Conservation (phyloP, 2,888 invertebrate genomes). For the Chrysopilus asiliformis region DNA sequence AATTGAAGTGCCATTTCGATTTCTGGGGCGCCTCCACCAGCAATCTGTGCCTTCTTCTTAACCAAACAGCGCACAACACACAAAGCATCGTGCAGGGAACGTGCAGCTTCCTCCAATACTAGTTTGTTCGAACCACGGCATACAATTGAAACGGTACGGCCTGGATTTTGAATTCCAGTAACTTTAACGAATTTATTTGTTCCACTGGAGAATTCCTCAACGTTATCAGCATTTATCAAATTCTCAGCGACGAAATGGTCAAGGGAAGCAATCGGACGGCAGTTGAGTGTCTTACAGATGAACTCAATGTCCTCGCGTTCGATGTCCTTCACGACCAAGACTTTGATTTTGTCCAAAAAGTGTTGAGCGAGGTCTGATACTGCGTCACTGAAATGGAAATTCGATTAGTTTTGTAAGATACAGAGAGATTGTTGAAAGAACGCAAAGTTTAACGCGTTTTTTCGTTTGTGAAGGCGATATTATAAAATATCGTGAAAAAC, state of each 20-base stretch:
- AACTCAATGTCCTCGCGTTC: conserved; percentile 98
- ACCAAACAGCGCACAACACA: conserved; percentile 93
- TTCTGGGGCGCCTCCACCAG: conserved; percentile 97
- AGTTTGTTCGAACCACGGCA: conserved; percentile 78
- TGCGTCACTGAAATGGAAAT: conserved; percentile 75
- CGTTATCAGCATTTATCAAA: conserved; percentile 81
- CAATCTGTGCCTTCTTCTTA: conserved; percentile 78
- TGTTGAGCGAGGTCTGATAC: conserved; percentile 94
- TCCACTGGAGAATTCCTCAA: conserved; percentile 84
- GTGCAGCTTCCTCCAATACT: conserved; percentile 78
- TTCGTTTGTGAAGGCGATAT: too few species aligned
- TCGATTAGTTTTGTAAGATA: too few species aligned
- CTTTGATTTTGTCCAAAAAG: conserved; percentile 97
- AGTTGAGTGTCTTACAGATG: conserved; percentile 86
- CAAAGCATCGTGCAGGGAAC: conserved; percentile 82
- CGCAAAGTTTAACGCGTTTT: too few species aligned
- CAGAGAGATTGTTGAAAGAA: too few species aligned
- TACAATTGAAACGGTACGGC: conserved; percentile 83
- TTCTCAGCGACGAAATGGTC: conserved; percentile 94
- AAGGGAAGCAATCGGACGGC: conserved; percentile 93
- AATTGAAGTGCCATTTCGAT: conserved; percentile 82
- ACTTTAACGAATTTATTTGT: conserved; percentile 84
- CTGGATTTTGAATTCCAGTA: conserved; percentile 74
- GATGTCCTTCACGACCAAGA: conserved; percentile 94
- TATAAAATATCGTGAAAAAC: neutral